Evolutionary conservation across 2,797 vertebrate species (phyloP).

Genomic region (Ibycter americanus): DNA sequence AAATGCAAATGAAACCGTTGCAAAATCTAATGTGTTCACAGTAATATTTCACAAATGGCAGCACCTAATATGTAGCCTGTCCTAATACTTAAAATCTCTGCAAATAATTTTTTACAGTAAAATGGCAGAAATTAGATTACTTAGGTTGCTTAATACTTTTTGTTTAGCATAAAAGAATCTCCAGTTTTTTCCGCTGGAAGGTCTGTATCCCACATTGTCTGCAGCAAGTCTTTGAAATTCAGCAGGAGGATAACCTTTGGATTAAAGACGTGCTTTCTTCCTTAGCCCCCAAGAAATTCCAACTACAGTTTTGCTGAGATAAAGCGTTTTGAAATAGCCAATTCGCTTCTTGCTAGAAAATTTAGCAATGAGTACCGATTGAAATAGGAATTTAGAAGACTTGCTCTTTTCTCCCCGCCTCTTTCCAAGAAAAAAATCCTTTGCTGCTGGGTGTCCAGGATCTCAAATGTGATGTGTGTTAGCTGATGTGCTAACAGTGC

Average conservation of each 20-base stretch:
- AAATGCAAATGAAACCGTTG: not conserved
- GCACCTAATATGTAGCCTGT: not conserved
- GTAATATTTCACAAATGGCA: not conserved
- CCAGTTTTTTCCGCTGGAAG: not conserved
- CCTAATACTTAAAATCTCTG: not conserved
- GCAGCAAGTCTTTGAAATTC: slow-evolving; percentile 54
- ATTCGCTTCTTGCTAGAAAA: not conserved
- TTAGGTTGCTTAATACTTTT: not conserved
- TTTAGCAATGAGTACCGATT: slow-evolving; percentile 30
- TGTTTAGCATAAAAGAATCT: not conserved
- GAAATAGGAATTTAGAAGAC: slow-evolving; percentile 35
- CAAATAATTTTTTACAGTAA: not conserved
- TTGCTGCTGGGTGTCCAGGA: slow-evolving; percentile 5
- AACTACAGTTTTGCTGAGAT: slow-evolving; percentile 48
- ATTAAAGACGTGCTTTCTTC: slow-evolving; percentile 41
- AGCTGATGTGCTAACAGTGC: slow-evolving; percentile 17
- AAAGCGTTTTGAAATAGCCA: slow-evolving; percentile 56
- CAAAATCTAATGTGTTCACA: not conserved
- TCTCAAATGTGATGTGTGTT: not conserved
- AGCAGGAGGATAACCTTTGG: slow-evolving; percentile 31
- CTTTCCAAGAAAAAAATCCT: not conserved
- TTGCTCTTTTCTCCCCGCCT: not conserved
- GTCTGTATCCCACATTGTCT: not conserved
- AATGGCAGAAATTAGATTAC: not conserved
- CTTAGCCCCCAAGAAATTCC: slow-evolving; percentile 55